Evolutionary conservation across 2,113 vertebrate genomes (phyloP), one percentile per base, ranked within the genome.

Genomic region (Larimichthys polyactis): DNA sequence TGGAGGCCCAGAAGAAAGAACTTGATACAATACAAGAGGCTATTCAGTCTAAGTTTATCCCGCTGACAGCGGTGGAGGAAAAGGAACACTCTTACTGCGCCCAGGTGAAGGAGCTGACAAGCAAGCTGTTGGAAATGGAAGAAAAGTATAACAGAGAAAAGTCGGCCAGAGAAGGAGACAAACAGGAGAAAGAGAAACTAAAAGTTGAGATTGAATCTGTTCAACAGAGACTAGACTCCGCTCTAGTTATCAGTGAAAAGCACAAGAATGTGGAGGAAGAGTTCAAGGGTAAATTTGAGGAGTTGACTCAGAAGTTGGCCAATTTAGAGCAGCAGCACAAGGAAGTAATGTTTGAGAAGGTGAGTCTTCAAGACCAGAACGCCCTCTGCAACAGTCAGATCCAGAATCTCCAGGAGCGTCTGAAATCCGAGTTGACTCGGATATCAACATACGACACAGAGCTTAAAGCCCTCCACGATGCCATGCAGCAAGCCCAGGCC

Each of bases 21-120:
- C 96, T 99, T 0, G 98, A 98, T 77, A 97, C 96, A 0, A 97
- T 99, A 46, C 97, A 99, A 1, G 96, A 97, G 44, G 98, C 97
- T 51, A 97, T 99, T 79, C 93, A 94, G 79, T 94, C 96, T 0
- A 98, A 95, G 79, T 99, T 98, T 0, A 93, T 97, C 3, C 97
- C 97, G 0, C 70, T 97, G 22, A 79, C 92, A 54, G 92, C 91
- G 24, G 81, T 96, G 0, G 92, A 96, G 87, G 97, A 97, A 68
- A 96, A 94, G 17, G 96, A 98, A 32, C 93, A 88, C 44, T 89
- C 90, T 20, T 96, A 96, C 19, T 94, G 94, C 8, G 83, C 86
- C n/a, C 80, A 87, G 0, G 79, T 97, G 75, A 91, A 90, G 51
- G 96, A 96, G 3, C 52, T 99, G 4, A 93, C 82, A 10, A 91